Percentiles rank a stretch among this genome's conserved stretches.
Conservation (phyloP, 2,113 vertebrate genomes). For the Psilopsiagon aymara region DNA sequence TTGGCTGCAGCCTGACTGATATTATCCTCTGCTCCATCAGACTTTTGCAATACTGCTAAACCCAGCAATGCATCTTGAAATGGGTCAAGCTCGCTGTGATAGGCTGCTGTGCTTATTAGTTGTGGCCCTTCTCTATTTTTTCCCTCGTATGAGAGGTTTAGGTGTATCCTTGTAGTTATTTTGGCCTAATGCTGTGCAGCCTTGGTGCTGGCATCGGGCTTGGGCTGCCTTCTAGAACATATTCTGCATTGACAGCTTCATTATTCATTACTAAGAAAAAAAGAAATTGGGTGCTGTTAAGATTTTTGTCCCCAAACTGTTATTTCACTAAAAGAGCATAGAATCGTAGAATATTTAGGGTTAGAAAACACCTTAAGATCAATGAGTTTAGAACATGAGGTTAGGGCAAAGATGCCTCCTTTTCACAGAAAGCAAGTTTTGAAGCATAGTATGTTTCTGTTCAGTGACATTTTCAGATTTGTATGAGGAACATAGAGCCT, state of each 20-base stretch:
- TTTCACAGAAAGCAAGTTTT: neutral
- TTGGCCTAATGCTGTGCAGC: neutral
- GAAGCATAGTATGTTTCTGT: accelerated
- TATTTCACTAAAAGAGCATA: neutral
- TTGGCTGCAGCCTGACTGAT: neutral
- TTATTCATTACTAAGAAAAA: neutral
- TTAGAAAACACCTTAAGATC: no score
- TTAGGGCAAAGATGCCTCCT: neutral
- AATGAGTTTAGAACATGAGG: neutral
- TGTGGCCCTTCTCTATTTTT: neutral
- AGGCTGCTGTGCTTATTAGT: neutral
- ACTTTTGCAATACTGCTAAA: neutral
- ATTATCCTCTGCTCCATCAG: neutral
- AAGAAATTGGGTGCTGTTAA: neutral
- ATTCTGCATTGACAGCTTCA: neutral
- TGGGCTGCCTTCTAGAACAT: neutral
- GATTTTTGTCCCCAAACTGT: neutral
- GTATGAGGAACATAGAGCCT: neutral
- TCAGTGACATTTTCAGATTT: neutral
- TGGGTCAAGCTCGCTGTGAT: neutral
- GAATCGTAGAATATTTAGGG: no score
- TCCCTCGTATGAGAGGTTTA: neutral
- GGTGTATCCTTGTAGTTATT: neutral
- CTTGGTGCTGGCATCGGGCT: neutral
- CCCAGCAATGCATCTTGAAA: neutral